A percentile compares a stretch with the other conserved stretches of the same genome.
Evolutionary conservation across 2,797 vertebrate genomes (phyloP).

Genomic region (Xenentodon cancila): DNA sequence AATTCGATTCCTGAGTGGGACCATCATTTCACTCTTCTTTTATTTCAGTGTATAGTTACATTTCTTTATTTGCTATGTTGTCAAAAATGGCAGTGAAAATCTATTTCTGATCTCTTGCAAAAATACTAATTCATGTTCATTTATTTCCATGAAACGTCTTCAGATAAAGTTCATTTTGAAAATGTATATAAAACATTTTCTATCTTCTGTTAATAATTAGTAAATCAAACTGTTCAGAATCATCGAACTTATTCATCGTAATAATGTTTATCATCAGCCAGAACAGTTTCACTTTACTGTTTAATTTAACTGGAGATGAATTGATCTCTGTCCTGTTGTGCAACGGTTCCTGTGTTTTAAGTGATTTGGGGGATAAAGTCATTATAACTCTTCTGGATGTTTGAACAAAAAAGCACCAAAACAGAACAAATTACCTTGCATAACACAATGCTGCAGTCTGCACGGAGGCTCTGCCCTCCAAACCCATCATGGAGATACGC

Average conservation of each 20-base stretch:
- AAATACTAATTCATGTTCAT: too few species aligned
- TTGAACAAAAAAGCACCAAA: constrained; percentile 28
- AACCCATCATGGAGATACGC: constrained; percentile 23
- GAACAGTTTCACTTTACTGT: constrained; percentile 42
- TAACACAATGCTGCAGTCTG: constrained; percentile 34
- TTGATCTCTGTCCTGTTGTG: constrained; percentile 9
- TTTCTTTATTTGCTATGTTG: too few species aligned
- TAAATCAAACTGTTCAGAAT: too few species aligned
- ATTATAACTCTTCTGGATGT: constrained; percentile 23
- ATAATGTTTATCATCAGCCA: constrained; percentile 19
- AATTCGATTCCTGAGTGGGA: too few species aligned
- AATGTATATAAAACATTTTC: not conserved
- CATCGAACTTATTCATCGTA: too few species aligned
- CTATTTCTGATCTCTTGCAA: too few species aligned
- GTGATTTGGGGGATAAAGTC: constrained; percentile 40
- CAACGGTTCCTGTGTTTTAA: constrained; percentile 36
- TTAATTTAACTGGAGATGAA: constrained; percentile 44
- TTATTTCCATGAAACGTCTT: too few species aligned
- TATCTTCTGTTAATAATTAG: not conserved
- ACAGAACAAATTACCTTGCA: constrained; percentile 37
- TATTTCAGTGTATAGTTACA: too few species aligned
- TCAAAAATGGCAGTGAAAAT: too few species aligned
- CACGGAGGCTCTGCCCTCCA: constrained; percentile 19
- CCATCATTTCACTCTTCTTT: too few species aligned
- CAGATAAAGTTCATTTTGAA: too few species aligned